phyloP scores from a whole-genome alignment of 2,113 vertebrate species.

The Chroicocephalus ridibundus region DNA sequence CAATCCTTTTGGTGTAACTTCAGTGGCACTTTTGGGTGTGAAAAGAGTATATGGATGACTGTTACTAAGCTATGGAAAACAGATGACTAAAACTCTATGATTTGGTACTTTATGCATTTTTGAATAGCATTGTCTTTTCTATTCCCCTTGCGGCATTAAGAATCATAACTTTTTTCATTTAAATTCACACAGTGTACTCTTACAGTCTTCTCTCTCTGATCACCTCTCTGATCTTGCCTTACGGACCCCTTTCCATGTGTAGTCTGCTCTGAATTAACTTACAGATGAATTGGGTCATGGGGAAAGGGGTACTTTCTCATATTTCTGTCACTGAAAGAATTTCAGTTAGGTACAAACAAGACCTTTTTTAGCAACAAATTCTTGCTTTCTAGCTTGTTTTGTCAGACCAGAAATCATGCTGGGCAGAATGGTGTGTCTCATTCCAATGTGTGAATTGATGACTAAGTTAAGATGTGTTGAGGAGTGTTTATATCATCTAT shows the following conservation, averaged over 20 bases:
- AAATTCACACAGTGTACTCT: background rate
- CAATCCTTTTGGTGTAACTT: background rate
- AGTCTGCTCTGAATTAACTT: constrained; percentile 18
- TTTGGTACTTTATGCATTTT: background rate
- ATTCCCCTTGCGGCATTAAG: background rate
- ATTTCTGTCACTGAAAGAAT: background rate
- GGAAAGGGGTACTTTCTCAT: background rate
- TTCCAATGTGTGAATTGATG: constrained; percentile 16
- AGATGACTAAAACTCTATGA: background rate
- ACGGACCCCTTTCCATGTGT: background rate
- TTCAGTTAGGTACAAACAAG: background rate
- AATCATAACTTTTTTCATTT: background rate
- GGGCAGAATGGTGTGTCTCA: constrained; percentile 1
- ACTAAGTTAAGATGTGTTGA: constrained; percentile 40
- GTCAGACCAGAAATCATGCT: background rate
- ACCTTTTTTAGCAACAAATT: background rate
- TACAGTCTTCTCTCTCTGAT: background rate
- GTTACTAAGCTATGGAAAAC: background rate
- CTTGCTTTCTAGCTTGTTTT: background rate
- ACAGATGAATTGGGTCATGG: background rate
- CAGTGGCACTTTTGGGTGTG: background rate
- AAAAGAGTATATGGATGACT: background rate
- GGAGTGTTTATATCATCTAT: constrained; percentile 31
- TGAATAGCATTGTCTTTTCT: background rate
- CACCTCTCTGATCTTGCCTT: background rate